These are phyloP conservation scores for Ormia ochracea DNA, from an alignment of 2,888 invertebrate species.

Conservation along the genomic window DNA sequence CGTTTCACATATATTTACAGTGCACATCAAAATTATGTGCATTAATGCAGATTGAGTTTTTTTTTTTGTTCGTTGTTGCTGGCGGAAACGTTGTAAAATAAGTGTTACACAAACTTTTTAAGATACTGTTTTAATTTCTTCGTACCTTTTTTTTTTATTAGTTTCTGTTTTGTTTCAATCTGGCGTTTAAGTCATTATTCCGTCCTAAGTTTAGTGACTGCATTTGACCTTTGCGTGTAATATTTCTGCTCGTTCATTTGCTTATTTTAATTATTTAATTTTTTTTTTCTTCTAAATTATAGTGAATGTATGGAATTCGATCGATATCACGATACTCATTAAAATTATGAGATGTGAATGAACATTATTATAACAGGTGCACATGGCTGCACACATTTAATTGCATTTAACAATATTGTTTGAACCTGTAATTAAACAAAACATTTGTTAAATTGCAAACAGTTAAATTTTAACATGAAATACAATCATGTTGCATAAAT, in stretches of 20 bases:
- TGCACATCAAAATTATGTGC: no score
- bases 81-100: not conserved
- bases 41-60: no score
- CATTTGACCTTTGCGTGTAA: conserved; percentile 56
- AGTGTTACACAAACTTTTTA: not conserved
- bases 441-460: conserved; percentile 44
- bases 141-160: not conserved
- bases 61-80: not conserved
- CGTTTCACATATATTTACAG: no score
- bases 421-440: conserved; percentile 43
- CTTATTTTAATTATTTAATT: conserved; percentile 31
- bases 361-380: conserved; percentile 22
- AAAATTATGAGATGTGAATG: conserved; percentile 27
- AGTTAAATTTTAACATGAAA: conserved; percentile 7
- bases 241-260: conserved; percentile 15
- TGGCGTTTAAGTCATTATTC: conserved; percentile 9
- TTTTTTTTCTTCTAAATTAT: conserved; percentile 47
- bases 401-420: conserved; percentile 42
- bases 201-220: conserved; percentile 56
- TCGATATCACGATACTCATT: conserved; percentile 38
- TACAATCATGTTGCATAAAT: not conserved
- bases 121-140: not conserved
- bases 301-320: conserved; percentile 40
- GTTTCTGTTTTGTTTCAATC: not conserved
- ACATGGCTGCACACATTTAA: conserved; percentile 50